Evolutionary conservation across 2,888 invertebrate genomes (phyloP).

Genomic region (Tipula unca): DNA sequence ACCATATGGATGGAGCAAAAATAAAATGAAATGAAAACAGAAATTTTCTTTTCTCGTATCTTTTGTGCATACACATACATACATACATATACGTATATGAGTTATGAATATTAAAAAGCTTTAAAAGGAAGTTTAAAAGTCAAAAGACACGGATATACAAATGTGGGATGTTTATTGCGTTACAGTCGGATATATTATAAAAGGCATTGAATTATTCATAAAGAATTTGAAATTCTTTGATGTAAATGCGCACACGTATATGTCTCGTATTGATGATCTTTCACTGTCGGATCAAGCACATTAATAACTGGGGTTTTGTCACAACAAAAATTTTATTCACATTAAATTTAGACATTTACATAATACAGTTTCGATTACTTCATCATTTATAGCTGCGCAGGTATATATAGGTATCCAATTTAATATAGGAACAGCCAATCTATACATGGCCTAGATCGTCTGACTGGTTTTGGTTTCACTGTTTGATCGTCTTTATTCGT

Average conservation of each 20-base stretch:
- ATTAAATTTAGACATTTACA: background rate
- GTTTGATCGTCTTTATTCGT: background rate
- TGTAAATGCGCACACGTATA: background rate
- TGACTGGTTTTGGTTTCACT: background rate
- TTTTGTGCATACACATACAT: background rate
- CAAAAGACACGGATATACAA: background rate
- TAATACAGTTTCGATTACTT: background rate
- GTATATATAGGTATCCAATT: too few species aligned
- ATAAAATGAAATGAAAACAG: background rate
- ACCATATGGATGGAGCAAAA: background rate
- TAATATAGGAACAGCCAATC: background rate
- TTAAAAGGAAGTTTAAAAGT: background rate
- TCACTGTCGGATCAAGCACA: too few species aligned
- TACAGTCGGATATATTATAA: background rate
- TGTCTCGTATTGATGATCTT: too few species aligned
- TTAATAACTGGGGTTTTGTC: too few species aligned
- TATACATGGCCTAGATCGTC: background rate
- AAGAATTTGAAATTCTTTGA: background rate
- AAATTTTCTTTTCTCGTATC: background rate
- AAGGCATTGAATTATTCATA: background rate
- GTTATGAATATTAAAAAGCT: background rate
- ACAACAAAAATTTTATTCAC: background rate
- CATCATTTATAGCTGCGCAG: background rate
- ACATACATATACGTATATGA: background rate
- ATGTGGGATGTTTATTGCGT: background rate